phyloP scores from a whole-genome alignment of 2,888 invertebrate genomes.

The Nymphalis polychloros region DNA sequence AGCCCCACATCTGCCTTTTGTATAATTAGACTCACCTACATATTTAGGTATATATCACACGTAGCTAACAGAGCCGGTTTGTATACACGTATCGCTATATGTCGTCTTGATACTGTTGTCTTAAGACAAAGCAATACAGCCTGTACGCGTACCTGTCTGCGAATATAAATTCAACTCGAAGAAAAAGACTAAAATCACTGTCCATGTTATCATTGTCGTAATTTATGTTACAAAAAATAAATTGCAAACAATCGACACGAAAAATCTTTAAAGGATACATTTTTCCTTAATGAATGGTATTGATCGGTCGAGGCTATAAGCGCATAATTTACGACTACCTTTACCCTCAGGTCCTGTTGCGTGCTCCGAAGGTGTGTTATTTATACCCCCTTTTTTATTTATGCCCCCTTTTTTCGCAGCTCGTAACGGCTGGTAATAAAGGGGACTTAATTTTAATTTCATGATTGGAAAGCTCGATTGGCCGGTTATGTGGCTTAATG shows the following conservation, averaged over 20 bases:
- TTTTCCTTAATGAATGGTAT: slow-evolving; percentile 78
- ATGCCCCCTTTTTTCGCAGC: slow-evolving; percentile 82
- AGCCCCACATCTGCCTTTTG: slow-evolving; percentile 39
- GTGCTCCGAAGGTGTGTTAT: slow-evolving; percentile 80
- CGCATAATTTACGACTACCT: slow-evolving; percentile 73
- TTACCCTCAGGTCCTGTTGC: slow-evolving; percentile 64
- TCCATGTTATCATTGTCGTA: slow-evolving; percentile 35
- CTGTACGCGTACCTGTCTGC: slow-evolving; percentile 4
- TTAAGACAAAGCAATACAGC: slow-evolving; percentile 10
- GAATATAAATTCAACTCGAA: slow-evolving; percentile 17
- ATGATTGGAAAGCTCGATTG: slow-evolving; percentile 82
- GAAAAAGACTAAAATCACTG: slow-evolving; percentile 24
- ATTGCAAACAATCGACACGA: slow-evolving; percentile 58
- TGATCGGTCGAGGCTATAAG: slow-evolving; percentile 73
- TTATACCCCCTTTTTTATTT: slow-evolving; percentile 80
- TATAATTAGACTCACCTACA: slow-evolving; percentile 35
- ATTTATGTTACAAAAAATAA: slow-evolving; percentile 46
- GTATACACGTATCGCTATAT: not conserved
- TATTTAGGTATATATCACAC: slow-evolving; percentile 11
- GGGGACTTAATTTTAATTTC: slow-evolving; percentile 81
- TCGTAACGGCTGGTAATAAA: slow-evolving; percentile 79
- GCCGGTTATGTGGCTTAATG: slow-evolving; percentile 79
- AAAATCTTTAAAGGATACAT: slow-evolving; percentile 65
- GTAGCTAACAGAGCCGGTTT: not conserved
- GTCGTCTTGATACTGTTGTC: not conserved